Base-by-base conservation (phyloP, 2,113 vertebrate species). In the Neopipo cinnamomea region DNA sequence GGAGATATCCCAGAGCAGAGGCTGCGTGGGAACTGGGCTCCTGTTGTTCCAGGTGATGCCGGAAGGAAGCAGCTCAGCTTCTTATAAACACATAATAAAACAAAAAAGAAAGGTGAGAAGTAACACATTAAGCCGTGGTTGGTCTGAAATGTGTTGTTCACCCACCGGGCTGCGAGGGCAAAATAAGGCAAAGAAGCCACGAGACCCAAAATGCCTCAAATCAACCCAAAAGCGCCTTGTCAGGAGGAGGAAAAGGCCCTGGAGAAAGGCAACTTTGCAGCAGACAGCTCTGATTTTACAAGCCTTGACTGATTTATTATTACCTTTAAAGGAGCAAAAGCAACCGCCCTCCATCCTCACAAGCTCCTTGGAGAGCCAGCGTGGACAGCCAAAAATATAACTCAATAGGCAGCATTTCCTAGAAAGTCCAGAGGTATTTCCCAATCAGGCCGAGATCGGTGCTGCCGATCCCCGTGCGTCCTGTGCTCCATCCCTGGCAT, bases 391-490 rank as follows among this genome's bases (percentile, higher is more conserved):
- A 88, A 49, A 79, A 68, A 11, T 17, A 24, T 4, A 72, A 73
- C 24, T 42, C 42, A 88, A 49, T 5, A n/a, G 74, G 35, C 79
- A 92, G 44, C 41, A 3, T 56, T 93, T 85, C 89, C 84, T 94
- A 59, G 89, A 91, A 94, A 96, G 73, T 42, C 30, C 17, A 10
- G 59, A 67, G 28, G 72, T 33, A 3, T 91, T 92, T 92, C 85
- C 75, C 70, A 71, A 3, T 4, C 9, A 1, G 80, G 55, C 46
- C 0, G 0, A 62, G 83, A 46, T 22, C 0, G 0, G 74, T 25
- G 83, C 75, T 56, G 42, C 70, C 0, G 1, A 62, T 33, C 12
- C 53, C 21, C 1, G 1, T 2, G 0, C 1, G 3, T 81, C 49
- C 76, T 20, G 11, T 8, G 20, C 76, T 83, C 42, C 33, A 46